Evolutionary conservation across 92 coral and sea anemone genomes (phyloP).

Genomic region (Epizoanthus illoricatus): DNA sequence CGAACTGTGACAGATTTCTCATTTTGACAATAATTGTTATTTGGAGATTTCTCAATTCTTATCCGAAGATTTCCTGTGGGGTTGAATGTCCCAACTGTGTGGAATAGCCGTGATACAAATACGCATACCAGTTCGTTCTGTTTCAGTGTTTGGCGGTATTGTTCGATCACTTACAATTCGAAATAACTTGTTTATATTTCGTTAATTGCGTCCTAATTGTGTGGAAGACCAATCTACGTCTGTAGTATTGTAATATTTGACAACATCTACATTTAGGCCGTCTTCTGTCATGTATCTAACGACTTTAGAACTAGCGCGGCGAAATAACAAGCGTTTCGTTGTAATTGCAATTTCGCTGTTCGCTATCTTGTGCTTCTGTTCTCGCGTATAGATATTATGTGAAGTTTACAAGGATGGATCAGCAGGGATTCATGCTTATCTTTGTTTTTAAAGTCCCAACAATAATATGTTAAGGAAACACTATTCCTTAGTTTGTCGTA

Average conservation of each 20-base stretch:
- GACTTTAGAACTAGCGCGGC: neutral
- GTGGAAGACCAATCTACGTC: conserved; percentile 8
- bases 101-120: neutral
- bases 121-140: neutral
- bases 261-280: neutral
- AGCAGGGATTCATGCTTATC: conserved; percentile 4
- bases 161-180: conserved; percentile 37
- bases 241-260: conserved; percentile 1
- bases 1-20: conserved; percentile 23
- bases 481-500: too few species aligned
- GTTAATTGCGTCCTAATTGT: conserved; percentile 38
- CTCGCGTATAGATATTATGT: neutral
- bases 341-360: neutral
- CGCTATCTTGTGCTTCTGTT: neutral
- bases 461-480: neutral
- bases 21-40: conserved; percentile 21
- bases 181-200: conserved; percentile 34
- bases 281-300: neutral
- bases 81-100: conserved; percentile 19
- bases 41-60: conserved; percentile 39
- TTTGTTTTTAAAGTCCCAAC: conserved; percentile 1
- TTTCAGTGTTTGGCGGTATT: conserved; percentile 6
- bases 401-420: neutral
- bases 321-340: conserved; percentile 8
- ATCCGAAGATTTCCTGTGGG: conserved; percentile 34